Evolutionary conservation across 2,113 vertebrate species (phyloP).

Genomic region (Corythoichthys haematopterus): DNA sequence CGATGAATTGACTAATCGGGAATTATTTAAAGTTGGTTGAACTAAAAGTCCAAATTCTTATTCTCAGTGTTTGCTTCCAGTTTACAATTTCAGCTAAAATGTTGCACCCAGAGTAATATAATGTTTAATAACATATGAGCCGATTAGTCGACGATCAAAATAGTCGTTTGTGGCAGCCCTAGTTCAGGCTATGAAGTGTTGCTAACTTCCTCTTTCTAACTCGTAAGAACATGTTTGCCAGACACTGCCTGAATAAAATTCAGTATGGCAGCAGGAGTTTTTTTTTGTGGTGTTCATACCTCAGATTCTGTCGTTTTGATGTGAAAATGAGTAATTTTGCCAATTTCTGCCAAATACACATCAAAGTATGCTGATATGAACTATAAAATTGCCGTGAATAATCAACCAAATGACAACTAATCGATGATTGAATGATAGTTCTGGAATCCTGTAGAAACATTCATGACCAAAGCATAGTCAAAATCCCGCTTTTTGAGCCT

Average conservation of each 20-base stretch:
- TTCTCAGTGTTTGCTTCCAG: no score
- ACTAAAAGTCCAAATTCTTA: constrained; percentile 6
- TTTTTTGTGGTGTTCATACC: constrained; percentile 8
- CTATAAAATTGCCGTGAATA: no score
- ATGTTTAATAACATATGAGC: constrained; percentile 31
- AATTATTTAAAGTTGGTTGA: background rate
- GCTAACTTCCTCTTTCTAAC: constrained; percentile 55
- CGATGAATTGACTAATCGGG: background rate
- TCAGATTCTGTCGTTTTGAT: background rate
- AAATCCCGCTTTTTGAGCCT: no score
- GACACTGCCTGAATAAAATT: constrained; percentile 73
- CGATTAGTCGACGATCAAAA: constrained; percentile 39
- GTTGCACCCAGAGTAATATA: constrained; percentile 26
- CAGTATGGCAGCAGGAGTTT: constrained; percentile 50
- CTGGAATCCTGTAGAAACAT: no score
- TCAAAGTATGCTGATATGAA: no score
- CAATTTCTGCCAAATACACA: constrained; percentile 16
- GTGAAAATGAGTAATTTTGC: background rate
- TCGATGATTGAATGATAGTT: no score
- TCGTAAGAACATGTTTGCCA: constrained; percentile 55
- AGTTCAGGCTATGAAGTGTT: constrained; percentile 44
- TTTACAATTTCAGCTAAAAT: no score
- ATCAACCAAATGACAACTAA: no score
- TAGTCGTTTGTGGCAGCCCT: constrained; percentile 5
- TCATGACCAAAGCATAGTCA: no score